Conservation (phyloP, 2,797 vertebrate species). For the Xenops minutus region DNA sequence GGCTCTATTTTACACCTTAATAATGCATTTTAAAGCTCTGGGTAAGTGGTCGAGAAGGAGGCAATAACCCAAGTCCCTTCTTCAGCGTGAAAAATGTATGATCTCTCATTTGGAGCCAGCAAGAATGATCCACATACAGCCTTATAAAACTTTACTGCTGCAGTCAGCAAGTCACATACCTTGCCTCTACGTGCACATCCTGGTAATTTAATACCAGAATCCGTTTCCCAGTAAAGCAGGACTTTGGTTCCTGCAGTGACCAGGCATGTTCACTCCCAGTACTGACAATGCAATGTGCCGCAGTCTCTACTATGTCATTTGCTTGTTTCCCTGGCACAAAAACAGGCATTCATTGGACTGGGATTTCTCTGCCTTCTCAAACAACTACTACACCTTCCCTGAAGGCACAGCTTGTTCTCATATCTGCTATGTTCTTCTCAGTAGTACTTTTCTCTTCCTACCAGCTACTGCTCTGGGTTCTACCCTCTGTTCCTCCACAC, state of each 20-base stretch:
- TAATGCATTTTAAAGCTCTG: background rate
- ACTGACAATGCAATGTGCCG: background rate
- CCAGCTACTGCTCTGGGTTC: background rate
- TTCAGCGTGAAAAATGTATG: background rate
- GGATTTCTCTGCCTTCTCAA: background rate
- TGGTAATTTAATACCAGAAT: slow-evolving; percentile 49
- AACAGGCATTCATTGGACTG: background rate
- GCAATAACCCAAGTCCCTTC: background rate
- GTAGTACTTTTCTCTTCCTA: background rate
- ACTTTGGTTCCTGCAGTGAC: background rate
- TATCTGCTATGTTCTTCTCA: background rate
- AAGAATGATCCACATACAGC: background rate
- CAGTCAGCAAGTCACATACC: background rate
- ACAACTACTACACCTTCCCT: background rate
- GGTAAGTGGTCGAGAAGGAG: background rate
- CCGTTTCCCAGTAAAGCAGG: slow-evolving; percentile 34
- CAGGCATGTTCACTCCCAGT: background rate
- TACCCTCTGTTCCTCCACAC: background rate
- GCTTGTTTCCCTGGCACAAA: slow-evolving; percentile 20
- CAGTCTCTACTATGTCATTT: background rate
- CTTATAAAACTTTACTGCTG: background rate
- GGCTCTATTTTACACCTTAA: background rate
- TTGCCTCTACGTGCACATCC: slow-evolving; percentile 18
- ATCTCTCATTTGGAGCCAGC: background rate
- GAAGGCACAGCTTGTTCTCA: background rate